Evolutionary conservation across 2,888 invertebrate genomes (phyloP), one percentile per base, ranked within the genome.

Genomic region (Gari tellinella): DNA sequence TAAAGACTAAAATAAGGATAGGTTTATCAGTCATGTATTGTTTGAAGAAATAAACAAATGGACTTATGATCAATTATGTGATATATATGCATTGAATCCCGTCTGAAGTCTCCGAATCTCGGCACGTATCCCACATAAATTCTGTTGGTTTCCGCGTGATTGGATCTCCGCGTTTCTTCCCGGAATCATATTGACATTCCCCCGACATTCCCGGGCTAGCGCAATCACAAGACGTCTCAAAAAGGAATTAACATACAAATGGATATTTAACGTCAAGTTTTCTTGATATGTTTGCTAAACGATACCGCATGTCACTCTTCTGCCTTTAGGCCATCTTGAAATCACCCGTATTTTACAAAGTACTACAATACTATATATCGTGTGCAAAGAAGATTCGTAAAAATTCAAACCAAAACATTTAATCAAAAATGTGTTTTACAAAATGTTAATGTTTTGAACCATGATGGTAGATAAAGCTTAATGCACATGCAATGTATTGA

Each of bases 231-330:
- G 65, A 63, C 26, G 68, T 61, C 77, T 65, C 49, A 53, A 45
- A 66, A 62, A 62, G 77, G 70, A 65, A 79, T 79, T 79, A 79
- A 56, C 79, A 79, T 79, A 79, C 68, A 79, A 79, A 79, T 79
- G 75, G 75, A 58, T 79, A 66, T 75, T 79, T 79, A 75, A 64
- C 19, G 56, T 38, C 38, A 55, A 46, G 19, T 38, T 53, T 38
- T 31, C 31, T 31, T 31, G 31, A 31, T 31, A 7, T 31, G 31
- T 31, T 31, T 31, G 31, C 31, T 31, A 31, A 31, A 31, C 31
- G 31, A 31, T 31, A 31, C 10, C 10, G 10, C 31, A 31, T 31
- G 31, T 10, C 10, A 31, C 31, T 31, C 31, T 31, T 31, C 31
- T 31, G 31, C 31, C 5, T 31, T 4, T 4, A 31, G 31, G 31